Percentiles rank a stretch among this genome's conserved stretches.
Conservation (phyloP, 2,113 vertebrate species). For the Fulica atra region DNA sequence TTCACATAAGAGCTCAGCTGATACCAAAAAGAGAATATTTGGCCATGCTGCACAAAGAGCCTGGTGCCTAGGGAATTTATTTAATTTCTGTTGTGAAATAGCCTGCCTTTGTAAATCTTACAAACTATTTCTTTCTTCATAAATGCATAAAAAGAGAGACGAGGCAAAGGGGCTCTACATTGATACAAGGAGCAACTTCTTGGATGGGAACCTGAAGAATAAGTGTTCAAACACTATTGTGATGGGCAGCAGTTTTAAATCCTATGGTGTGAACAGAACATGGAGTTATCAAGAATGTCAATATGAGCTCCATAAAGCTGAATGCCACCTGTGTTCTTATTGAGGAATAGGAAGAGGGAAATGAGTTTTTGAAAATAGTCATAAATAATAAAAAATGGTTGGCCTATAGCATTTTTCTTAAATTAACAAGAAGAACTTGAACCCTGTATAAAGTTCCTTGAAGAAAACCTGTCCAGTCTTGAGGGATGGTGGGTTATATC, state of each 20-base stretch:
- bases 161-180: background rate
- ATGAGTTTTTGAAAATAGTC: constrained; percentile 56
- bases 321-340: constrained; percentile 28
- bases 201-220: background rate
- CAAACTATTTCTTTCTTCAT: background rate
- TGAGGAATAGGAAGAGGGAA: constrained; percentile 17
- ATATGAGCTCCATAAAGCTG: background rate
- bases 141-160: background rate
- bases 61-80: background rate
- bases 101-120: background rate
- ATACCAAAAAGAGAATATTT: background rate
- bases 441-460: background rate
- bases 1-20: background rate
- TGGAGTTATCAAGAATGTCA: background rate
- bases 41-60: background rate
- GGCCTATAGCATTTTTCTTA: constrained; percentile 57
- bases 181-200: background rate
- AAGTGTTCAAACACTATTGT: background rate
- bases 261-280: background rate
- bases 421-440: constrained; percentile 46
- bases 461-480: constrained; percentile 32
- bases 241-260: constrained; percentile 5
- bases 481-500: constrained; percentile 13
- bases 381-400: constrained; percentile 59
- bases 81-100: background rate